phyloP scores from a whole-genome alignment of 2,888 invertebrate species.

The Glyphotaelius pellucidus region DNA sequence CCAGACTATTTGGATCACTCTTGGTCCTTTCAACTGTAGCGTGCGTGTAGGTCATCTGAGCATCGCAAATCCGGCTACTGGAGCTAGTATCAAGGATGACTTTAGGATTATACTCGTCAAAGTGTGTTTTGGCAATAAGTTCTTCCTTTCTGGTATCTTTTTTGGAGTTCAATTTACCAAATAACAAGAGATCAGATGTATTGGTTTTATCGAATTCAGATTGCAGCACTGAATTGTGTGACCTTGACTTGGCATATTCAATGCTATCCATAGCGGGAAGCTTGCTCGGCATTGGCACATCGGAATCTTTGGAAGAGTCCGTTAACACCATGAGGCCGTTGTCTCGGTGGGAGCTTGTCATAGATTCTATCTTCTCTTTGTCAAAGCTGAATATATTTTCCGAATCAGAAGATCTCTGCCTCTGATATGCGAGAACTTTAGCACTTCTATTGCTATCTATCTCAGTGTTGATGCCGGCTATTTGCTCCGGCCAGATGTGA shows the following conservation, averaged over 20 bases:
- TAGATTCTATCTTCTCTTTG: slow-evolving; percentile 85
- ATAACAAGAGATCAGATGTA: slow-evolving; percentile 70
- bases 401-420: slow-evolving; percentile 82
- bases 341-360: slow-evolving; percentile 78
- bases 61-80: slow-evolving; percentile 76
- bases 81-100: slow-evolving; percentile 77
- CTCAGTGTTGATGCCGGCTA: slow-evolving; percentile 76
- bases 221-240: slow-evolving; percentile 77
- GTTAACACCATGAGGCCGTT: slow-evolving; percentile 72
- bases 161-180: slow-evolving; percentile 73
- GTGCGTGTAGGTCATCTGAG: slow-evolving; percentile 79
- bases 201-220: slow-evolving; percentile 81
- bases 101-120: slow-evolving; percentile 86
- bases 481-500: slow-evolving; percentile 79
- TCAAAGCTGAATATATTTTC: slow-evolving; percentile 87
- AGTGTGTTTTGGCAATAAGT: slow-evolving; percentile 82
- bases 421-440: slow-evolving; percentile 76
- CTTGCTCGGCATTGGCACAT: slow-evolving; percentile 73
- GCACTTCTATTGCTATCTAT: slow-evolving; percentile 72
- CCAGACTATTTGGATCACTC: slow-evolving; percentile 89
- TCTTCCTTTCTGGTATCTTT: slow-evolving; percentile 80
- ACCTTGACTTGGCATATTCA: slow-evolving; percentile 78
- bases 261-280: slow-evolving; percentile 78
- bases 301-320: slow-evolving; percentile 77
- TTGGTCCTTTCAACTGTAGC: slow-evolving; percentile 90